These are phyloP conservation scores for Amphiura filiformis DNA, from an alignment of 35 echinoderm and acorn worm genomes.

Conservation along the genomic window DNA sequence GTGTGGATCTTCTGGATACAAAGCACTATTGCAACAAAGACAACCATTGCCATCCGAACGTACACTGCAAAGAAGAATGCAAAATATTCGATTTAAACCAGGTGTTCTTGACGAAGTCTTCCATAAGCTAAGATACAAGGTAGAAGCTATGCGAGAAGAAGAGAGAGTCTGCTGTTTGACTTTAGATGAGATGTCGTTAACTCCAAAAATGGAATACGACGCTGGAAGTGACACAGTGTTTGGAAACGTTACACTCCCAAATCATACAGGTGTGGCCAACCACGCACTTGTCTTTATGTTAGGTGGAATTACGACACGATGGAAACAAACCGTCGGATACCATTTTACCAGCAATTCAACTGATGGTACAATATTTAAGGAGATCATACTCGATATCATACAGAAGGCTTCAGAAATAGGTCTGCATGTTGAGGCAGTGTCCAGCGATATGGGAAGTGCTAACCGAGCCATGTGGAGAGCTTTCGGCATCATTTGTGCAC, in stretches of 20 bases:
- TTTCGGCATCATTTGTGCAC: slow-evolving; percentile 38
- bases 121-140: slow-evolving; percentile 2
- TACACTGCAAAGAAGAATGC: slow-evolving; percentile 35
- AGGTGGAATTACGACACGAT: slow-evolving; percentile 45
- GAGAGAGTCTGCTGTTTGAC: slow-evolving; percentile 35
- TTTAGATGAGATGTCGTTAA: slow-evolving; percentile 37
- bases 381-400: slow-evolving; percentile 32
- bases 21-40: slow-evolving; percentile 36
- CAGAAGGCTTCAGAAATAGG: slow-evolving; percentile 25
- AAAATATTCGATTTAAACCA: too few species aligned
- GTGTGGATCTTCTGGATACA: slow-evolving; percentile 61
- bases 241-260: slow-evolving; percentile 43
- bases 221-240: not conserved
- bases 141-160: not conserved
- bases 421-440: slow-evolving; percentile 40
- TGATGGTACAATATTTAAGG: slow-evolving; percentile 31
- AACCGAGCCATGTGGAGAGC: slow-evolving; percentile 54
- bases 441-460: slow-evolving; percentile 52
- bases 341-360: slow-evolving; percentile 53
- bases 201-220: slow-evolving; percentile 47
- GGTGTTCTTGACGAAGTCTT: slow-evolving; percentile 37
- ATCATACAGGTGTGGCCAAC: slow-evolving; percentile 38
- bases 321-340: slow-evolving; percentile 57
- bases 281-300: slow-evolving; percentile 65
- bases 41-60: slow-evolving; percentile 36